Evolutionary conservation across 2,113 vertebrate genomes (phyloP), one percentile per base, ranked within the genome.

Genomic region (Eidolon helvum): DNA sequence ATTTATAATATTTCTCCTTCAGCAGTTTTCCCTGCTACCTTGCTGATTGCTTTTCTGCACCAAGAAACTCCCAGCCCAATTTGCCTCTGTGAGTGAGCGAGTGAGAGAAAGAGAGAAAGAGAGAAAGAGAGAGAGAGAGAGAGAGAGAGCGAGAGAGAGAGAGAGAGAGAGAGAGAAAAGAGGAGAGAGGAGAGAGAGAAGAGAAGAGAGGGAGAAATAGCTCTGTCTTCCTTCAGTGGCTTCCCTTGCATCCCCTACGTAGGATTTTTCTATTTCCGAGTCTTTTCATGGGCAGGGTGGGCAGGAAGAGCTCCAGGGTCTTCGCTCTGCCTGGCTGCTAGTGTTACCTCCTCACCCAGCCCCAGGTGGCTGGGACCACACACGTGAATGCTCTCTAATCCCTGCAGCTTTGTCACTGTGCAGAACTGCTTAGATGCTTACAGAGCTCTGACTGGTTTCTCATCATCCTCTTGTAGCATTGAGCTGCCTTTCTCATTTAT

Each of bases 1-100:
- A 50, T 90, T 95, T 97, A 72, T 55, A 95, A 65, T 96, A 80
- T 53, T 94, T 97, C 83, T 93, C 89, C 95, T 97, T 95, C 22
- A 92, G 79, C 94, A 82, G 50, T 95, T 93, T 79, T 79, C 68
- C 57, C 66, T 63, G 68, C 11, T 43, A 72, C 19, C 43, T 24
- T 45, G 59, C 82, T 22, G 9, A 84, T 96, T 92, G 91, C 90
- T 97, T 96, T 97, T 92, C 61, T 95, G 0, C 33, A 33, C 28
- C 10, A 80, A 68, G 66, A 95, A 97, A 2, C 55, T 95, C 40
- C 43, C 10, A 38, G 50, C 15, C 59, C 30, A 22, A 21, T 40
- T 71, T 86, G 33, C 15, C 8, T 83, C 0, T 7, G 3, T 75
- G 66, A 22, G 15, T 63, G 21, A 3, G 12, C 2, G 55, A 14